A percentile compares a stretch with the other conserved stretches of the same genome.
phyloP scores from a whole-genome alignment of 2,113 vertebrate genomes.

The Actenoides lindsayi region DNA sequence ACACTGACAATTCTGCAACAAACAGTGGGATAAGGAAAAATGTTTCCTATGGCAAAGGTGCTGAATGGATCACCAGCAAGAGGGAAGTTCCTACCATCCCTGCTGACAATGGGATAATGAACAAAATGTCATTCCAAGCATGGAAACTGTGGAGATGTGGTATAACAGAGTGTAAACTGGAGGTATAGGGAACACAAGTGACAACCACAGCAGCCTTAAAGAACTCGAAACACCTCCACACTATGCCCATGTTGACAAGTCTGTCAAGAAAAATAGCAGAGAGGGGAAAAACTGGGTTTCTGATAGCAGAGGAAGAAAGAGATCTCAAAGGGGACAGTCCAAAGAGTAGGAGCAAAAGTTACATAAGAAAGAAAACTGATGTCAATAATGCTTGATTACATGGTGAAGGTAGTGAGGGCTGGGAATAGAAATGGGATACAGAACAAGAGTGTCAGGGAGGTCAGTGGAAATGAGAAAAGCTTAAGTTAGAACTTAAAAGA shows the following conservation, averaged over 20 bases:
- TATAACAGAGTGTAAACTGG: accelerated
- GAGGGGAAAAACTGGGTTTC: neutral
- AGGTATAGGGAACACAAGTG: neutral
- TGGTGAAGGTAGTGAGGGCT: neutral
- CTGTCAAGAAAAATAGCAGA: neutral
- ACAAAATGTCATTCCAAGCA: neutral
- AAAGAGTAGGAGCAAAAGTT: neutral
- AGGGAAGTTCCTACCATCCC: neutral
- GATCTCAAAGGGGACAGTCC: neutral
- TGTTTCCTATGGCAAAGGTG: neutral
- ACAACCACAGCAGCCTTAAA: neutral
- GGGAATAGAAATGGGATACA: neutral
- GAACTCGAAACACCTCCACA: neutral
- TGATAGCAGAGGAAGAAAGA: neutral
- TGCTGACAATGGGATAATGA: neutral
- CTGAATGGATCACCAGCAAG: neutral
- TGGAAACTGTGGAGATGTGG: neutral
- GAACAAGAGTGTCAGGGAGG: neutral
- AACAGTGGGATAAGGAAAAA: neutral
- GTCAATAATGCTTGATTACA: neutral
- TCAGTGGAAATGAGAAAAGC: neutral
- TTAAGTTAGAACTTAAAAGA: neutral
- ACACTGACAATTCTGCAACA: neutral
- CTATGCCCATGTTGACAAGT: neutral
- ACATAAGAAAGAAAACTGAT: neutral